Percentiles rank a stretch among this genome's conserved stretches.
These are phyloP conservation scores for Fragum sueziense DNA, from an alignment of 2,888 invertebrate genomes.

Conservation along the genomic window DNA sequence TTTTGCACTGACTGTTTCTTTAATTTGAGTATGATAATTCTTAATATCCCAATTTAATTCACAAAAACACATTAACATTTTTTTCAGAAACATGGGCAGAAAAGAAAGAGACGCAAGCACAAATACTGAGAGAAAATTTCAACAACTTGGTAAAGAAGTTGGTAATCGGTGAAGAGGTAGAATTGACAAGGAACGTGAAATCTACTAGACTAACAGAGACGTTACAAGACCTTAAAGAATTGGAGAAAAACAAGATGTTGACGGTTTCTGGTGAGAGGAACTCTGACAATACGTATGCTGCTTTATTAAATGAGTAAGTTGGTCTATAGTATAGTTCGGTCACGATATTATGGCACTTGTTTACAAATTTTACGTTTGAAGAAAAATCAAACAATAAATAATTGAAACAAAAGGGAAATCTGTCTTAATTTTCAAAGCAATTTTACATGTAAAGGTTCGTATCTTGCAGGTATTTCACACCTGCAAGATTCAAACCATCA, in stretches of 20 bases:
- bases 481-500: no score
- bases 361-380: no score
- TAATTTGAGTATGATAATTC: no score
- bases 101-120: constrained; percentile 52
- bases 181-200: constrained; percentile 44
- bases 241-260: constrained; percentile 58
- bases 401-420: no score
- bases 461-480: no score
- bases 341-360: no score
- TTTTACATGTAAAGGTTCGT: no score
- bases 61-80: not conserved
- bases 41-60: not conserved
- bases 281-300: not conserved
- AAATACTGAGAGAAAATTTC: constrained; percentile 50
- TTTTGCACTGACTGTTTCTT: no score
- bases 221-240: constrained; percentile 51
- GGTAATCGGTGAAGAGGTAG: constrained; percentile 49
- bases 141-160: constrained; percentile 40
- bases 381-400: no score
- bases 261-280: constrained; percentile 44
- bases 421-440: no score
- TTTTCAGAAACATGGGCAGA: constrained; percentile 36
- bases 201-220: constrained; percentile 60
- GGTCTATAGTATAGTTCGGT: no score
- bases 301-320: constrained; percentile 10